These are phyloP conservation scores for Carlito syrichta DNA, from an alignment of 2,113 vertebrate genomes.

Conservation along the genomic window DNA sequence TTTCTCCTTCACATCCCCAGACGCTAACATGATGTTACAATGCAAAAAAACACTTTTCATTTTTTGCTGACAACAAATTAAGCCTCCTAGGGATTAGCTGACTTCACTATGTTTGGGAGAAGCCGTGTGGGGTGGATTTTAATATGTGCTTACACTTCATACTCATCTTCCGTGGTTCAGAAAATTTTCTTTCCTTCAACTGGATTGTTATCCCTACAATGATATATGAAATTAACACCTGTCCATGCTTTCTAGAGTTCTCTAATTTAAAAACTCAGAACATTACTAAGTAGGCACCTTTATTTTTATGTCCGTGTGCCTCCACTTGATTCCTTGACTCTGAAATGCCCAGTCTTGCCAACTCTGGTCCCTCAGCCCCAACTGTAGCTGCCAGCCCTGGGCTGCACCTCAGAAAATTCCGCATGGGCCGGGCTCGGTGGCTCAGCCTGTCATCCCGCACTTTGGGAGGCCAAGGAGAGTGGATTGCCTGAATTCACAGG, in stretches of 20 bases:
- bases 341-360: too few relatives aligned
- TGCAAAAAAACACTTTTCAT: too few relatives aligned
- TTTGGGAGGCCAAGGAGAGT: too few relatives aligned
- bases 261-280: background rate
- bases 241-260: background rate
- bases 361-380: too few relatives aligned
- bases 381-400: too few relatives aligned
- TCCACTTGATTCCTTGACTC: background rate
- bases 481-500: too few relatives aligned
- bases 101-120: background rate
- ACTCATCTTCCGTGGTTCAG: background rate
- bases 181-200: background rate
- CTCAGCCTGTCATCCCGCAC: too few relatives aligned
- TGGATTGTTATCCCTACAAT: background rate
- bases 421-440: too few relatives aligned
- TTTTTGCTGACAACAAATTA: background rate
- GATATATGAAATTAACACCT: too few relatives aligned
- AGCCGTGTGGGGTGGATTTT: background rate
- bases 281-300: background rate
- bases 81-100: background rate
- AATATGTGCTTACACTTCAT: background rate
- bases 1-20: background rate
- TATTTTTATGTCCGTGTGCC: too few relatives aligned
- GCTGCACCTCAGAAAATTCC: too few relatives aligned
- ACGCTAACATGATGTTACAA: background rate